Evolutionary conservation across 1,140 invertebrate species (phyloP), one percentile per base, ranked within the genome.

Genomic region (Myzus persicae): DNA sequence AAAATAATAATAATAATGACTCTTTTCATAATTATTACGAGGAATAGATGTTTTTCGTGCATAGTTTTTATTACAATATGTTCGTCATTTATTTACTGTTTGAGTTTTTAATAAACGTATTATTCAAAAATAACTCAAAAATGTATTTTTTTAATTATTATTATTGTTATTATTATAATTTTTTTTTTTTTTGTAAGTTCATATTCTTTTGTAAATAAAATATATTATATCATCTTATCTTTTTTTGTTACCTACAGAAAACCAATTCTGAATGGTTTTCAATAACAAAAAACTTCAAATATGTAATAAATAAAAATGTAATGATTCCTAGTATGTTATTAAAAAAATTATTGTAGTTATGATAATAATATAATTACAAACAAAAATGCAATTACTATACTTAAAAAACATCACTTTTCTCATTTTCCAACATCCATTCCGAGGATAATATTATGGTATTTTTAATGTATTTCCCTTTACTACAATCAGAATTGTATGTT

Each of bases 231-330:
- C 3, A n/a, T 5, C 8, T 76, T 76, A 18, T 76, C 1, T 76
- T 76, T 76, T 76, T 18, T 18, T n/a, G 31, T 9, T n/a, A n/a
- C n/a, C n/a, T n/a, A 76, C 59, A 18, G 14, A 76, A 76, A 76
- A 76, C 22, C n/a, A 76, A 76, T n/a, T 76, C 14, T n/a, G n/a
- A 76, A 76, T 31, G 6, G 26, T n/a, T n/a, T n/a, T n/a, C n/a
- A n/a, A n/a, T n/a, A 67, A 67, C n/a, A 76, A 67, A 67, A 76
- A 76, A n/a, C 59, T 76, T n/a, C 59, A n/a, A 76, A 76, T 76
- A n/a, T 76, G 14, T n/a, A n/a, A 76, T 76, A 76, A n/a, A 76
- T n/a, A 18, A 18, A 67, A 18, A n/a, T 76, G 59, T 76, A n/a
- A 67, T 67, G 59, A 67, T 67, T 67, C 59, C 31, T 31, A 5